These are phyloP conservation scores for Bombus superbus DNA, from an alignment of 1,140 invertebrate genomes.

Conservation along the genomic window DNA sequence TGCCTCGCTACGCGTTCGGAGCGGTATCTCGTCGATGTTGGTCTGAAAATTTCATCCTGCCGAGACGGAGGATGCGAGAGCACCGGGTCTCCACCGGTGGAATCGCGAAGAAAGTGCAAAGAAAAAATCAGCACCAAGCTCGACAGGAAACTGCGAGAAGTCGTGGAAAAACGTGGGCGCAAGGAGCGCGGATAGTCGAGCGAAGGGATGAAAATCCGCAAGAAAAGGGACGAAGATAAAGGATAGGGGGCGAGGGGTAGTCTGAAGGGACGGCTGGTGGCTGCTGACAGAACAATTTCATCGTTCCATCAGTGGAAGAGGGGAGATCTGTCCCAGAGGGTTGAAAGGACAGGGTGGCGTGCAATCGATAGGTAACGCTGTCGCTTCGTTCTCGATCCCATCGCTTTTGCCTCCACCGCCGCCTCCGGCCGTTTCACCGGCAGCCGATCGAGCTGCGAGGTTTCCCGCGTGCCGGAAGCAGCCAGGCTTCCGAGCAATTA, in stretches of 20 bases:
- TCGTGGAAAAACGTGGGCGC: too few species aligned
- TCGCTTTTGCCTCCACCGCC: too few species aligned
- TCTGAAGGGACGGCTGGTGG: background rate
- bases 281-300: conserved; percentile 53
- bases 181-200: too few species aligned
- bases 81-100: too few species aligned
- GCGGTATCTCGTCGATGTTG: too few species aligned
- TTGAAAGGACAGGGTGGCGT: background rate
- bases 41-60: too few species aligned
- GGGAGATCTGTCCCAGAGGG: background rate
- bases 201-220: background rate
- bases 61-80: too few species aligned
- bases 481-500: conserved; percentile 40
- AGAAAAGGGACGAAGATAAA: background rate
- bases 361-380: conserved; percentile 45
- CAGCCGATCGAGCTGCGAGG: background rate
- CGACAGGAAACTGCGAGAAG: too few species aligned
- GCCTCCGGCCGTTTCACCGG: conserved; percentile 27
- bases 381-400: conserved; percentile 25
- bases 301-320: conserved; percentile 26
- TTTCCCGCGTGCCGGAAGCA: conserved; percentile 24
- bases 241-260: background rate
- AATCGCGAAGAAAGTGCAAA: too few species aligned
- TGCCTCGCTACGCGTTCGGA: too few species aligned
- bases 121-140: too few species aligned